These are phyloP conservation scores for Deilephila porcellus DNA, from an alignment of 2,888 invertebrate genomes.

Conservation along the genomic window DNA sequence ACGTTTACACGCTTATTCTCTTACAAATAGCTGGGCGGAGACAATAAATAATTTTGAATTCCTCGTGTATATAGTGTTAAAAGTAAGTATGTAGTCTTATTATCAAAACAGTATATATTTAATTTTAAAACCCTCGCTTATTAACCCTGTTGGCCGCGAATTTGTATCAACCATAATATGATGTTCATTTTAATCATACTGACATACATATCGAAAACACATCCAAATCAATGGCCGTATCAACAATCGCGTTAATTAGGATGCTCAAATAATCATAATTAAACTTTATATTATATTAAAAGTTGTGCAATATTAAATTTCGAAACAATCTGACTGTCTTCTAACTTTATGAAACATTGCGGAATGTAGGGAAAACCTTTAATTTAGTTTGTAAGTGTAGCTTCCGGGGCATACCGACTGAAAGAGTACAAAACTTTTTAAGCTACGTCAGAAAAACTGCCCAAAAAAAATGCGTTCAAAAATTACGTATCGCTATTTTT, in stretches of 20 bases:
- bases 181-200: neutral
- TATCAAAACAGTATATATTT: neutral
- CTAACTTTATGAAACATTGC: neutral
- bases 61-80: neutral
- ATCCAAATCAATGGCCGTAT: too few relatives aligned
- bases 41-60: conserved; percentile 26
- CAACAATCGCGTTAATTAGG: too few relatives aligned
- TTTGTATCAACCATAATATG: neutral
- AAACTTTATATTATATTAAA: neutral
- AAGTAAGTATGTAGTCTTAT: neutral
- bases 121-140: neutral
- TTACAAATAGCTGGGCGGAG: conserved; percentile 6
- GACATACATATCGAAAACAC: neutral
- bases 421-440: neutral
- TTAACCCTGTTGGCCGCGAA: neutral
- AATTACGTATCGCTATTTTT: neutral
- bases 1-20: conserved; percentile 44
- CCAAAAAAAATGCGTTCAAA: neutral
- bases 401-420: neutral
- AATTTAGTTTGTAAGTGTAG: neutral
- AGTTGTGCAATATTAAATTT: neutral
- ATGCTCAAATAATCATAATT: neutral
- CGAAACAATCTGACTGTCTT: neutral
- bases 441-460: neutral
- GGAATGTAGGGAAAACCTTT: conserved; percentile 1